A percentile compares a stretch with the other conserved stretches of the same genome.
phyloP scores from a whole-genome alignment of 2,888 invertebrate species.

The Eupithecia subfuscata region DNA sequence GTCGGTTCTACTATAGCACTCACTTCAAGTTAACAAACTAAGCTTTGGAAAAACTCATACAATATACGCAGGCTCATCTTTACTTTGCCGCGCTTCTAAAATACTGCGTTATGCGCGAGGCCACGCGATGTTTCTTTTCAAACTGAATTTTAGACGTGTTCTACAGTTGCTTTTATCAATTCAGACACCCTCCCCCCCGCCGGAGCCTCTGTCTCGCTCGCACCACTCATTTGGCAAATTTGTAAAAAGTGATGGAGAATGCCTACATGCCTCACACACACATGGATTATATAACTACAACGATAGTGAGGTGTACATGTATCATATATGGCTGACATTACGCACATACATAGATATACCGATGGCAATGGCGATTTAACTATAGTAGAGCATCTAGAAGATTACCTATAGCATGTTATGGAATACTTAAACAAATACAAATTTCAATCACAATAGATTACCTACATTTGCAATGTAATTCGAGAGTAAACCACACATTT shows the following conservation, averaged over 20 bases:
- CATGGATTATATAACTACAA: slow-evolving; percentile 57
- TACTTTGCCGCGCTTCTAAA: slow-evolving; percentile 65
- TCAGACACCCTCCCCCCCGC: slow-evolving; percentile 74
- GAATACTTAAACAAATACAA: slow-evolving; percentile 25
- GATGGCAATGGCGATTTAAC: slow-evolving; percentile 39
- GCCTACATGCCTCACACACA: slow-evolving; percentile 52
- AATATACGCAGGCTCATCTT: slow-evolving; percentile 75
- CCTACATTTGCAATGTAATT: slow-evolving; percentile 5
- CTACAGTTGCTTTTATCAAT: slow-evolving; percentile 83
- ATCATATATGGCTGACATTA: slow-evolving; percentile 58
- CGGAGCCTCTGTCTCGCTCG: slow-evolving; percentile 62
- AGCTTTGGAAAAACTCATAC: slow-evolving; percentile 69
- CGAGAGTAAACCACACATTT: neutral
- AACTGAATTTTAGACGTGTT: slow-evolving; percentile 79
- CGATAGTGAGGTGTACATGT: slow-evolving; percentile 51
- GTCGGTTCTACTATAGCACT: slow-evolving; percentile 51
- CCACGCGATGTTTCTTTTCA: slow-evolving; percentile 67
- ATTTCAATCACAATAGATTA: slow-evolving; percentile 3
- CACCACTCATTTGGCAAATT: slow-evolving; percentile 50
- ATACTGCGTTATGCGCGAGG: slow-evolving; percentile 58
- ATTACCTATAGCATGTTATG: slow-evolving; percentile 35
- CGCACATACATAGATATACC: slow-evolving; percentile 43
- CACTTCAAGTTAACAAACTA: slow-evolving; percentile 59
- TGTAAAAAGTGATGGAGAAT: slow-evolving; percentile 64
- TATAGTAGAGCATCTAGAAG: slow-evolving; percentile 32